Conservation (phyloP, 2,888 invertebrate genomes). For the Caenorhabditis sp. region DNA sequence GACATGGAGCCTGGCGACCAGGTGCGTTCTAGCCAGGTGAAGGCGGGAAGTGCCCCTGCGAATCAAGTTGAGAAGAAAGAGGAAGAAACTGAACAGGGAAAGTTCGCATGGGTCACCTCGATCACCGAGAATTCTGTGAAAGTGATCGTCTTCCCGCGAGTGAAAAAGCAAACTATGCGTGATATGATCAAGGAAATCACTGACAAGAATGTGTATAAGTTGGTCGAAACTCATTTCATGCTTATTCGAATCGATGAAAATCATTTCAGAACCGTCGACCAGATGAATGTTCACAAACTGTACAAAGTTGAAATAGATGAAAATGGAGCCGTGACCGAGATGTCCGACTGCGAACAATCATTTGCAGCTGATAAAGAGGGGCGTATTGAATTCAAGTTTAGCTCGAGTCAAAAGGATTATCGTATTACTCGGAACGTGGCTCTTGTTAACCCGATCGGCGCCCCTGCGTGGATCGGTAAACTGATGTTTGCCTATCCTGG, state of each 20-base stretch:
- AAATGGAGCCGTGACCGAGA: not conserved
- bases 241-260: too few relatives aligned
- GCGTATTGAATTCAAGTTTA: constrained; percentile 17
- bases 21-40: too few relatives aligned
- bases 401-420: not conserved
- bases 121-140: constrained; percentile 1
- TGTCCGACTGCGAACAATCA: constrained; percentile 21
- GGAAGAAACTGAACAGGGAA: not conserved
- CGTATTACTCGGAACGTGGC: constrained; percentile 16
- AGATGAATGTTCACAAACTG: not conserved
- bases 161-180: not conserved
- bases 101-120: constrained; percentile 16
- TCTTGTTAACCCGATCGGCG: constrained; percentile 1
- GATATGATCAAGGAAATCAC: constrained; percentile 8
- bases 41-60: not conserved
- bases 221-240: not conserved
- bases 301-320: not conserved
- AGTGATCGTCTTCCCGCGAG: constrained; percentile 27
- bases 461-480: constrained; percentile 24
- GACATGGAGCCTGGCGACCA: too few relatives aligned
- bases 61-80: not conserved
- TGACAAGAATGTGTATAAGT: constrained; percentile 12
- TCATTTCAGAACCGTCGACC: constrained; percentile 19
- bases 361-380: not conserved
- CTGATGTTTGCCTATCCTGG: constrained; percentile 12